These are phyloP conservation scores for Pipistrellus kuhlii DNA, from an alignment of 2,797 vertebrate genomes.

Conservation along the genomic window DNA sequence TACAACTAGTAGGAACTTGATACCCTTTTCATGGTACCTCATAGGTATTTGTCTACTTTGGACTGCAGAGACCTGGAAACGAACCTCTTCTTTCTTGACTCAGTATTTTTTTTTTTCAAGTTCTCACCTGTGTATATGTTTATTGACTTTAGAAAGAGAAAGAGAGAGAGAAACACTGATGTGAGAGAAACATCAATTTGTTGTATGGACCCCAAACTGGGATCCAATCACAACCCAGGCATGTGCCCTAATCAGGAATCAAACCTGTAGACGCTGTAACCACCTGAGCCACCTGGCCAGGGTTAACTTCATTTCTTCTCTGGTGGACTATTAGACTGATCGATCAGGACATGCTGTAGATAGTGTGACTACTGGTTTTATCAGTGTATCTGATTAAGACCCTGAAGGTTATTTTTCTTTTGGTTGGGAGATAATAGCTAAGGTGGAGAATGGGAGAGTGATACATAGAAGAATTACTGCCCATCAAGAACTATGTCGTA, in stretches of 20 bases:
- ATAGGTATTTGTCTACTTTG: background rate
- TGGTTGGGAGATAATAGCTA: background rate
- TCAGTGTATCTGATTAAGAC: background rate
- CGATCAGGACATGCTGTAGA: background rate
- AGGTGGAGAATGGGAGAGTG: background rate
- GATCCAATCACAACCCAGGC: background rate
- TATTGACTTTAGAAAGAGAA: background rate
- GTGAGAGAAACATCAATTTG: background rate
- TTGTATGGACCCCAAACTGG: background rate
- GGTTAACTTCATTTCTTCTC: slow-evolving; percentile 7
- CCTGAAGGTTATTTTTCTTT: slow-evolving; percentile 4
- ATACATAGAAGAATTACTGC: background rate
- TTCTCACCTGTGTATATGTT: background rate
- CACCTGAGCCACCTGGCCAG: background rate
- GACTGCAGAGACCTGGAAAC: background rate
- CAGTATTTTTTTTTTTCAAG: background rate
- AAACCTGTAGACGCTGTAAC: background rate
- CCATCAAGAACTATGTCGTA: background rate
- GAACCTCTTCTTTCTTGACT: background rate
- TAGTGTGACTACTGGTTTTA: background rate
- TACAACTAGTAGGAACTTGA: background rate
- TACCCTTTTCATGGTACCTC: background rate
- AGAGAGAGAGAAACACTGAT: background rate
- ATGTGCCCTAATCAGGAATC: background rate
- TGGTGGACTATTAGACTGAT: background rate